These are phyloP conservation scores for Conus betulinus DNA, from an alignment of 1,140 invertebrate species.

Conservation along the genomic window DNA sequence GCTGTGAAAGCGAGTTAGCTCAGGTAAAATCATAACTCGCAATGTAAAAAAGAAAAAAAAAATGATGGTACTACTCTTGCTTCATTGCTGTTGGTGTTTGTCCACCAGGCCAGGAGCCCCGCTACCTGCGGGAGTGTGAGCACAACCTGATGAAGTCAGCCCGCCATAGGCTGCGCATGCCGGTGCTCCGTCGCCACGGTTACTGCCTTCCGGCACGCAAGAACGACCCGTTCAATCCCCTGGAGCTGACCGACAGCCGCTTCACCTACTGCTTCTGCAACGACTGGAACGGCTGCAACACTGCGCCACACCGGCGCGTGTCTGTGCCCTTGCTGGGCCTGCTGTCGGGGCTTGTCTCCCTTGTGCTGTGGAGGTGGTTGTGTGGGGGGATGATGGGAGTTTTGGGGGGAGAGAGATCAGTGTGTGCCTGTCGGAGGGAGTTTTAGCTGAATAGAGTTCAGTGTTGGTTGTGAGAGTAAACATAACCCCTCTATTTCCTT, in stretches of 20 bases:
- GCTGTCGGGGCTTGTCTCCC: slow-evolving; percentile 16
- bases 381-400: background rate
- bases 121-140: slow-evolving; percentile 71
- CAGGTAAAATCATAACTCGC: too few relatives aligned
- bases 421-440: background rate
- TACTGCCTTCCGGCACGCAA: slow-evolving; percentile 71
- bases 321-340: slow-evolving; percentile 8
- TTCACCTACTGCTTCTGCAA: slow-evolving; percentile 74
- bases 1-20: too few relatives aligned
- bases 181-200: slow-evolving; percentile 71
- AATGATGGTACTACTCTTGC: too few relatives aligned
- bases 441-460: background rate
- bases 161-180: slow-evolving; percentile 68
- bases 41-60: too few relatives aligned
- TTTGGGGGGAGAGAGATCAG: background rate
- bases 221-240: slow-evolving; percentile 67
- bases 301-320: slow-evolving; percentile 40
- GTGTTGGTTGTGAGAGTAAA: too few relatives aligned
- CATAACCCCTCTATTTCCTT: background rate
- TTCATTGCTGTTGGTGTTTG: too few relatives aligned
- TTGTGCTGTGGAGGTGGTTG: background rate
- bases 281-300: slow-evolving; percentile 74
- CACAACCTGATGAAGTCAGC: slow-evolving; percentile 64
- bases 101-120: slow-evolving; percentile 62
- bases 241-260: slow-evolving; percentile 50